Conservation (phyloP, 2,113 vertebrate species). For the Rhinolophus ferrumequinum region DNA sequence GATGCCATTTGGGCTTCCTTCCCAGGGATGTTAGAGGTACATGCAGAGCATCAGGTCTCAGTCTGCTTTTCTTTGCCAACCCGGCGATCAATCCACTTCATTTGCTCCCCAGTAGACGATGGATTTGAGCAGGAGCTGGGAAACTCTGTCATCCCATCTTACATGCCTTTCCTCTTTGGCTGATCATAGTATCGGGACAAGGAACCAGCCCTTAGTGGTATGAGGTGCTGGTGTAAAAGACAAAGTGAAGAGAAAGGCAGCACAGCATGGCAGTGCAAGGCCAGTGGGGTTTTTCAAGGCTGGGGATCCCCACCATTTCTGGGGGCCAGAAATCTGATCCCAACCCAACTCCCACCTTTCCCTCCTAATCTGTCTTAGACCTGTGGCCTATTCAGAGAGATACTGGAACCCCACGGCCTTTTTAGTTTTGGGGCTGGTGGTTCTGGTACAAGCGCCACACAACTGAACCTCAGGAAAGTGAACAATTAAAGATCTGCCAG, state of each 20-base stretch:
- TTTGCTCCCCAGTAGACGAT: neutral
- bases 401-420: neutral
- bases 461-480: neutral
- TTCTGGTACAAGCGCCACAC: neutral
- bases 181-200: neutral
- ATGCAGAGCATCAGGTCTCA: accelerated
- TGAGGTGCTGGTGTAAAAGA: neutral
- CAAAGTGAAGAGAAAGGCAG: neutral
- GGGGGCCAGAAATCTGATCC: neutral
- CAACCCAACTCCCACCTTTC: neutral
- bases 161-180: neutral
- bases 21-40: neutral
- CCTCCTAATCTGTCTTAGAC: neutral
- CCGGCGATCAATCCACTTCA: neutral
- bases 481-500: neutral
- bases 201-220: too few relatives aligned
- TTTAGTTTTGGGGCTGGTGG: neutral
- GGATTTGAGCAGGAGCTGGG: neutral
- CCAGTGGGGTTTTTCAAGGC: neutral
- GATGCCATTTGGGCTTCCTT: neutral
- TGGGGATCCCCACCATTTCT: neutral
- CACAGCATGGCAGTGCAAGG: neutral
- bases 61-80: neutral
- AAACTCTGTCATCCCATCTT: constrained; percentile 1
- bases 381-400: neutral